Percentiles rank a stretch among this genome's conserved stretches.
These are phyloP conservation scores for Macropus fuliginosus DNA, from an alignment of 2,797 vertebrate genomes.

Conservation along the genomic window DNA sequence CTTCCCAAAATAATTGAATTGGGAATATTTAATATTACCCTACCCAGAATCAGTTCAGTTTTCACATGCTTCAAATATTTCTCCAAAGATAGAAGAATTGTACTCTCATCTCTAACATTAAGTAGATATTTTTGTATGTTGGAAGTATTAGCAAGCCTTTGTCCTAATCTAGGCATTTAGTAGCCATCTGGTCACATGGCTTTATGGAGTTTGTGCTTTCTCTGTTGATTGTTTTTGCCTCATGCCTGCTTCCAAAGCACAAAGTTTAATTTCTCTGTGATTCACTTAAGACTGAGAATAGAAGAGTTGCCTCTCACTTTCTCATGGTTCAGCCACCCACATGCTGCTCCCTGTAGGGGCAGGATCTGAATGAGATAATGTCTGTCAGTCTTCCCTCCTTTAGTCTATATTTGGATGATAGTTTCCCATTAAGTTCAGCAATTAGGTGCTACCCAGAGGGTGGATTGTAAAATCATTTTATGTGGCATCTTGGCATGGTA, in stretches of 20 bases:
- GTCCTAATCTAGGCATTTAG: neutral
- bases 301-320: neutral
- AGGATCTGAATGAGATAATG: neutral
- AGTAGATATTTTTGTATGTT: neutral
- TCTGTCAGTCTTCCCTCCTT: neutral
- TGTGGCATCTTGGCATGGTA: neutral
- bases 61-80: slow-evolving; percentile 27
- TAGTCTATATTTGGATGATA: neutral
- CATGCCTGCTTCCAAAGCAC: neutral
- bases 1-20: neutral
- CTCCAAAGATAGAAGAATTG: neutral
- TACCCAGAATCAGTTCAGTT: fast-evolving
- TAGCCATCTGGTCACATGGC: neutral
- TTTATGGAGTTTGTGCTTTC: neutral
- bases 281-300: neutral
- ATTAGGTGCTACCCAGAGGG: neutral
- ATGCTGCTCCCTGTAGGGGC: neutral
- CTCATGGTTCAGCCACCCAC: neutral
- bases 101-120: neutral
- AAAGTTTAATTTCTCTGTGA: neutral
- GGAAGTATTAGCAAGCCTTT: neutral
- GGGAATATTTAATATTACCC: neutral
- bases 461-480: neutral
- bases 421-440: neutral
- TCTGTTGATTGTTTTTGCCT: neutral